Percentiles rank a stretch among this genome's conserved stretches.
phyloP scores from a whole-genome alignment of 2,113 vertebrate species.

The Oreochromis tanganicae region DNA sequence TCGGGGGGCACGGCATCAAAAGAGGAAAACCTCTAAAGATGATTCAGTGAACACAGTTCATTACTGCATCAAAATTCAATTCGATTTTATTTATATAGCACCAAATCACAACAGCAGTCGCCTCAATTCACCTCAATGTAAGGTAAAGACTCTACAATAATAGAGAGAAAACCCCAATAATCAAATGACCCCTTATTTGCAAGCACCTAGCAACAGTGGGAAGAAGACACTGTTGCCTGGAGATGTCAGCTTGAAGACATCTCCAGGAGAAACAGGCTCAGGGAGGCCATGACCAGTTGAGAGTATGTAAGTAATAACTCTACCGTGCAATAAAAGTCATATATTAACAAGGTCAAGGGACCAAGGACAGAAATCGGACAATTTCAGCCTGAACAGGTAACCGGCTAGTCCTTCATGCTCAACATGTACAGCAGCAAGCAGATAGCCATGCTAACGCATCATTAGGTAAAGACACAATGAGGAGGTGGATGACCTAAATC shows the following conservation, averaged over 20 bases:
- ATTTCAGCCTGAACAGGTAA: background rate
- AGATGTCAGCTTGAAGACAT: background rate
- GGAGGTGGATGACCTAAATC: background rate
- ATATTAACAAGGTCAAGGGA: background rate
- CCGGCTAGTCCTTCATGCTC: background rate
- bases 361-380: background rate
- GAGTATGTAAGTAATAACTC: background rate
- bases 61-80: background rate
- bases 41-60: background rate
- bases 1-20: background rate
- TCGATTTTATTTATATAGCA: background rate
- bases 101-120: background rate
- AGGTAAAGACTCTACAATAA: background rate
- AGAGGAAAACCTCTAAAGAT: background rate
- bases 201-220: background rate
- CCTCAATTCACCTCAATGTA: background rate
- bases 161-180: background rate
- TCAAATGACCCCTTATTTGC: background rate
- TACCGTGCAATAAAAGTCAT: background rate
- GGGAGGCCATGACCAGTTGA: rapidly evolving
- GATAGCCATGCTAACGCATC: background rate
- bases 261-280: background rate
- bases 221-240: no score
- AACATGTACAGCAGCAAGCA: background rate
- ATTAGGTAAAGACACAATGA: background rate